phyloP scores from a whole-genome alignment of 2,113 vertebrate genomes.

The Pseudorhombus dupliciocellatus region DNA sequence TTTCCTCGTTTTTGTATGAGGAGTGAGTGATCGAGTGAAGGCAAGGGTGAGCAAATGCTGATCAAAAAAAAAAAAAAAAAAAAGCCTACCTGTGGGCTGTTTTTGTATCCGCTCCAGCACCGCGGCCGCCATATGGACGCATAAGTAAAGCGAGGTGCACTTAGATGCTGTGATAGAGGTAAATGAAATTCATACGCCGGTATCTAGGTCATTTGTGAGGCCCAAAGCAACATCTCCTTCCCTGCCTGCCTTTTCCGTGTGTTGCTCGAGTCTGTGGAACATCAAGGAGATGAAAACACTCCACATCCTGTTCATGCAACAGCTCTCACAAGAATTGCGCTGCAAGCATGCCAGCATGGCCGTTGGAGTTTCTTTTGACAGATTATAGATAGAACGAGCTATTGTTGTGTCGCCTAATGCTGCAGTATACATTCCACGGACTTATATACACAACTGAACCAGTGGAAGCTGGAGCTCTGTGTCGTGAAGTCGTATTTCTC shows the following conservation, averaged over 20 bases:
- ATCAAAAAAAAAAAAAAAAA: conserved; percentile 36
- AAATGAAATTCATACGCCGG: conserved; percentile 73
- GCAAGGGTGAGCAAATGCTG: conserved; percentile 42
- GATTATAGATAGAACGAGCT: conserved; percentile 46
- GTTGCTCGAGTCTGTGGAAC: conserved; percentile 72
- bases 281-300: conserved; percentile 78
- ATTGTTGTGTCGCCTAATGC: conserved; percentile 43
- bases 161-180: conserved; percentile 72
- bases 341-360: conserved; percentile 51
- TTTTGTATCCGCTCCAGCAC: conserved; percentile 59
- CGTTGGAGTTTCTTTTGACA: conserved; percentile 58
- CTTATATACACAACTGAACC: background rate
- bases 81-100: conserved; percentile 63
- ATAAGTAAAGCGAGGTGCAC: conserved; percentile 61
- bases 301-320: conserved; percentile 72
- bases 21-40: conserved; percentile 35
- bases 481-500: background rate
- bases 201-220: conserved; percentile 80
- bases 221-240: conserved; percentile 76
- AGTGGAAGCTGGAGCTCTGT: background rate
- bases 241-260: conserved; percentile 71
- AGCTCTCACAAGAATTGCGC: conserved; percentile 53
- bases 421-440: conserved; percentile 31
- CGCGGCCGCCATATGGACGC: conserved; percentile 57
- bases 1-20: conserved; percentile 22